Evolutionary conservation across 2,797 vertebrate species (phyloP).

Genomic region (Lindbergichthys nudifrons): DNA sequence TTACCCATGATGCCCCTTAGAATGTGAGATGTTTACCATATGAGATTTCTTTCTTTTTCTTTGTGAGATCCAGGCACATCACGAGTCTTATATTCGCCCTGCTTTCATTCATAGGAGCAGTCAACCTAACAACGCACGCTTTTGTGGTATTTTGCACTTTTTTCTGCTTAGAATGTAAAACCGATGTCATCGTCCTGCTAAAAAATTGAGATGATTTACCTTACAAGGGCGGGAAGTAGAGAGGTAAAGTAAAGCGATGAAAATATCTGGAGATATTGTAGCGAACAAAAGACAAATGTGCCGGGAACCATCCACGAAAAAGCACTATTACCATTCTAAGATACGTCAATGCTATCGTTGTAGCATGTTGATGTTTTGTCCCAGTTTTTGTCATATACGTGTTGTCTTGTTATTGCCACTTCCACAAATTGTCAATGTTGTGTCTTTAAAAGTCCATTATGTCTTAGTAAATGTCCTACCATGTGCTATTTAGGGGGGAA

Average conservation of each 20-base stretch:
- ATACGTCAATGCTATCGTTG: constrained; percentile 23
- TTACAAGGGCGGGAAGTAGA: constrained; percentile 34
- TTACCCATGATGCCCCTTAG: constrained; percentile 61
- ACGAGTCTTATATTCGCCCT: constrained; percentile 29
- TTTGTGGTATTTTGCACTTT: constrained; percentile 78
- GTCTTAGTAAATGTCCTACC: constrained; percentile 32
- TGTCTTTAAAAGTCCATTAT: constrained; percentile 21
- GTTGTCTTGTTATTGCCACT: constrained; percentile 20
- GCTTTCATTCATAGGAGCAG: constrained; percentile 29
- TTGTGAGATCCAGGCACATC: constrained; percentile 48
- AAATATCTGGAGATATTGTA: constrained; percentile 12
- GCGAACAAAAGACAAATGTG: constrained; percentile 27
- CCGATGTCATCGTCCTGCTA: constrained; percentile 24
- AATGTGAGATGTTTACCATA: constrained; percentile 60
- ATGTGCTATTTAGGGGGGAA: constrained; percentile 51
- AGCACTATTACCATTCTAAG: constrained; percentile 18
- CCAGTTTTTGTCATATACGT: constrained; percentile 16
- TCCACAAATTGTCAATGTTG: background rate
- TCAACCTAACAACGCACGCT: constrained; percentile 34
- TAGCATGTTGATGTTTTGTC: constrained; percentile 35
- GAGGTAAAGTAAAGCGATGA: constrained; percentile 5
- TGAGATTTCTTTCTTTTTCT: constrained; percentile 40
- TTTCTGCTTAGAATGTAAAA: constrained; percentile 77
- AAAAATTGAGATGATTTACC: constrained; percentile 12
- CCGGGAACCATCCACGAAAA: constrained; percentile 8